Base-by-base conservation (phyloP, 2,888 invertebrate genomes). In the Axea sp. region DNA sequence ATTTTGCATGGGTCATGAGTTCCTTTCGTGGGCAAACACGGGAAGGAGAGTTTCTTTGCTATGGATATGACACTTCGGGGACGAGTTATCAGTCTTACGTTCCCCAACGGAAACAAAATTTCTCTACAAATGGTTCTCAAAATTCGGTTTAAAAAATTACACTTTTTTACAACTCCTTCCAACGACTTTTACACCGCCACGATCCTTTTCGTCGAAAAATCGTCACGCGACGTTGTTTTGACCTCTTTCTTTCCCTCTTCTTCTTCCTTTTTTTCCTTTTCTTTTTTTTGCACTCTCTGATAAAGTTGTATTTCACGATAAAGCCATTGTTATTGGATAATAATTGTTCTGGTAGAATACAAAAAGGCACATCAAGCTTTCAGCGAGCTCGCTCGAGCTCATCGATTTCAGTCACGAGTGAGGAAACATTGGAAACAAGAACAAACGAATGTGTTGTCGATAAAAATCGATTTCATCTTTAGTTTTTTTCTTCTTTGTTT, bases 51-150 rank as follows among this genome's bases (percentile, higher is more conserved):
- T 78, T 80, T 82, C 78, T 78, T 82, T 73, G 79, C 81, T 76
- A 82, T 82, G 82, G 84, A 84, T 85, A 86, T 83, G 84, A 83
- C 84, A 85, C 86, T 84, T 84, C 75, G 65, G 86, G 85, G 85
- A 86, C 83, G 79, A 83, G 82, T 86, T 85, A 85, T 82, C 82
- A 41, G 49, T 33, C 72, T 51, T 65, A 43, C 15, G 28, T 30
- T 51, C 30, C 39, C 43, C 12, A 12, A 35, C 11, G 51, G 22
- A 47, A 59, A 53, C 68, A 35, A 41, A 51, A 68, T 51, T 59
- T 11, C 43, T 43, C 30, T 28, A 15, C 51, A 59, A 49, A 45
- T 47, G 15, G 24, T 31, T 37, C 26, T 35, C 47, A 59, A 68
- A 68, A 51, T 68, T 68, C 12, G 43, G 43, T 45, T 59, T 35